These are phyloP conservation scores for Junonia oenone DNA, from an alignment of 2,888 invertebrate genomes.

Conservation along the genomic window DNA sequence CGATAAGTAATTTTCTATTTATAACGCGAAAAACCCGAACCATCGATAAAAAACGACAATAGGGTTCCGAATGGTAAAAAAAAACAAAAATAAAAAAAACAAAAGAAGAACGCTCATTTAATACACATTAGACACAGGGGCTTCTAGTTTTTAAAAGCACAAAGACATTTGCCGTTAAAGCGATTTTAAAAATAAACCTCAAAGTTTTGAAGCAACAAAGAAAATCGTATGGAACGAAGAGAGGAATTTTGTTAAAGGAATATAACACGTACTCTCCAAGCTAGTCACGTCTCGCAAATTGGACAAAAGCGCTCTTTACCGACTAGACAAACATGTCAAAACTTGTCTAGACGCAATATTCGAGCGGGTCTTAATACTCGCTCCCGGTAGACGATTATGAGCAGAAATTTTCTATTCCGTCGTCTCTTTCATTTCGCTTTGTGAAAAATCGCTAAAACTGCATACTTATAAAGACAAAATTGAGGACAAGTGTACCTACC, in stretches of 20 bases:
- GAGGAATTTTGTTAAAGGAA: not conserved
- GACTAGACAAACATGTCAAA: constrained; percentile 18
- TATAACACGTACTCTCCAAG: not conserved
- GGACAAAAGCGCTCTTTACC: constrained; percentile 4
- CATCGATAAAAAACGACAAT: too few species aligned
- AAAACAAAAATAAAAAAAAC: not conserved
- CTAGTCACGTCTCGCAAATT: constrained; percentile 6
- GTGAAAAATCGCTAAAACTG: not conserved
- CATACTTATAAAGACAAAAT: too few species aligned
- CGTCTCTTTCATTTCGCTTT: not conserved
- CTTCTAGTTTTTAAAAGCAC: not conserved
- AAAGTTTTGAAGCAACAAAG: not conserved
- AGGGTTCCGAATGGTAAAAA: too few species aligned
- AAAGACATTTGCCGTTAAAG: not conserved
- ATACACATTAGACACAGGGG: too few species aligned
- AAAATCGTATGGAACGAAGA: not conserved
- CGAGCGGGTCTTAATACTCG: not conserved
- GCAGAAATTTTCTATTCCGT: not conserved
- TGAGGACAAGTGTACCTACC: too few species aligned
- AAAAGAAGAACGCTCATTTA: too few species aligned
- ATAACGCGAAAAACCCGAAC: not conserved
- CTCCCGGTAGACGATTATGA: not conserved
- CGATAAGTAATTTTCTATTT: not conserved
- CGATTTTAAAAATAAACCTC: not conserved
- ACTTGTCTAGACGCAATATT: constrained; percentile 14